A percentile compares a stretch with the other conserved stretches of the same genome.
phyloP scores from a whole-genome alignment of 2,888 invertebrate species.

The Tuta absoluta region DNA sequence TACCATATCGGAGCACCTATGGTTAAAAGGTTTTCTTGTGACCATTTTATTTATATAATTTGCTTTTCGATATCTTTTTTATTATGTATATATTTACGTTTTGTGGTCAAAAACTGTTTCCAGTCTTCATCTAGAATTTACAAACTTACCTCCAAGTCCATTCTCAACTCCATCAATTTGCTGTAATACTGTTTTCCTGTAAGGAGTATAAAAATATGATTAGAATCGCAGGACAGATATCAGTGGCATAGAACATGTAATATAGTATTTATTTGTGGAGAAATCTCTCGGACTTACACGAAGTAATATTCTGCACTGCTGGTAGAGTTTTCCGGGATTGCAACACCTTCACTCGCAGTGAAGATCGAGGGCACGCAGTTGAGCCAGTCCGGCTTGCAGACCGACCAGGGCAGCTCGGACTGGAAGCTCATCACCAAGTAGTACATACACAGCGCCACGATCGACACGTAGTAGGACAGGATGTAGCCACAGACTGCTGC shows the following conservation, averaged over 20 bases:
- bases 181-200: conserved; percentile 64
- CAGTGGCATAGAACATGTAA: too few relatives aligned
- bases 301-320: conserved; percentile 84
- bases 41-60: neutral
- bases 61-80: neutral
- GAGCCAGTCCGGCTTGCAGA: conserved; percentile 82
- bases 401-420: conserved; percentile 86
- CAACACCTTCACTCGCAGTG: conserved; percentile 36
- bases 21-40: neutral
- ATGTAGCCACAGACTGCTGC: conserved; percentile 83
- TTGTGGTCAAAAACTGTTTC: neutral
- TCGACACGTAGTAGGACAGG: conserved; percentile 88
- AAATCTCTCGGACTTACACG: conserved; percentile 65
- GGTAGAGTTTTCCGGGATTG: conserved; percentile 43
- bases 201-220: conserved; percentile 36
- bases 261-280: neutral
- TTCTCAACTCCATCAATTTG: conserved; percentile 66
- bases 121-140: neutral
- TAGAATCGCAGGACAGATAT: neutral
- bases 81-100: too few relatives aligned
- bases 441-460: conserved; percentile 87
- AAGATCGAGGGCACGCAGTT: conserved; percentile 67
- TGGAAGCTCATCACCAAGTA: conserved; percentile 88
- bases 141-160: conserved; percentile 66
- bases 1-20: conserved; percentile 85